Conservation (phyloP, 1,140 invertebrate genomes). For the Zaprionus lachaisei region DNA sequence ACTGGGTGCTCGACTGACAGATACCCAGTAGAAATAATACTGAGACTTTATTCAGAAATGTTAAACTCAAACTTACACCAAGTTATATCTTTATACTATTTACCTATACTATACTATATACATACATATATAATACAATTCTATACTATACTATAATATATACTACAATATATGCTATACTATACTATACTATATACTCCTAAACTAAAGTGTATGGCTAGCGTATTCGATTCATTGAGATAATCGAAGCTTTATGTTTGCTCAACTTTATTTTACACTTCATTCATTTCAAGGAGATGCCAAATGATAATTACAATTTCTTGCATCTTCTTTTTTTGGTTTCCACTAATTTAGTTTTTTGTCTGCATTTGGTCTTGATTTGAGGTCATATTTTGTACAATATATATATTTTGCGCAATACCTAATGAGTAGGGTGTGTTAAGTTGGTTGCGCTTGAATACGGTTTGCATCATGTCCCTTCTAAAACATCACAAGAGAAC, state of each 20-base stretch:
- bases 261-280: constrained; percentile 16
- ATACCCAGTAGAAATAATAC: constrained; percentile 9
- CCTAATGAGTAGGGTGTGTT: background rate
- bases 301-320: constrained; percentile 46
- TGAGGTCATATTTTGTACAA: constrained; percentile 1
- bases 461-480: background rate
- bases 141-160: no score
- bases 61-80: no score
- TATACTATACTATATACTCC: background rate
- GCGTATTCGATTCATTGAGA: background rate
- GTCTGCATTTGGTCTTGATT: constrained; percentile 25
- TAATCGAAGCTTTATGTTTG: constrained; percentile 7
- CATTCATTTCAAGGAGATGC: constrained; percentile 40
- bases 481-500: background rate
- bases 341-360: constrained; percentile 32
- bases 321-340: constrained; percentile 28
- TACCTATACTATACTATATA: no score
- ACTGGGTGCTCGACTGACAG: background rate
- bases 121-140: no score
- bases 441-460: constrained; percentile 1
- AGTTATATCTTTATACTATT: background rate
- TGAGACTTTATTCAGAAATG: no score
- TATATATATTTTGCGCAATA: background rate
- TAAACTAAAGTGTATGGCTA: background rate
- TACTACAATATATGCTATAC: background rate